Conservation (phyloP, 2,113 vertebrate species). For the Potamarius usumacintae region DNA sequence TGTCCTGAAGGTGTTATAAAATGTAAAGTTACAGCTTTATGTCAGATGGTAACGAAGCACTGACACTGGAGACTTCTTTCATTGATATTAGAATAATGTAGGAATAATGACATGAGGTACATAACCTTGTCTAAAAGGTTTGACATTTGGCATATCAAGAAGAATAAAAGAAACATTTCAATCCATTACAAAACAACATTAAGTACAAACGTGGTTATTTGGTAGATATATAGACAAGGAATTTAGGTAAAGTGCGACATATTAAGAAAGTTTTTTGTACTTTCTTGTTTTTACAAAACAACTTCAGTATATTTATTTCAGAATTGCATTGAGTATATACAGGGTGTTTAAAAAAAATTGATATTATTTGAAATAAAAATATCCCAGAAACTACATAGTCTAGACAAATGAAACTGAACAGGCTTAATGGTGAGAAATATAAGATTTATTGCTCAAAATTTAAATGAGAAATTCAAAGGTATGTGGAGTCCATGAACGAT, state of each 20-base stretch:
- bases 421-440: too few species aligned
- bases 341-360: too few species aligned
- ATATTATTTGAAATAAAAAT: too few species aligned
- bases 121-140: background rate
- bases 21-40: background rate
- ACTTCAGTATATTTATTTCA: background rate
- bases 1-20: background rate
- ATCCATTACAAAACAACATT: background rate
- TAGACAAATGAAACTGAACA: too few species aligned
- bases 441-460: too few species aligned
- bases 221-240: background rate
- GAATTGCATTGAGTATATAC: background rate
- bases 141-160: background rate
- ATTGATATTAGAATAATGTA: background rate
- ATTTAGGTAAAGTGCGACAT: background rate
- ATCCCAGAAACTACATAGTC: too few species aligned
- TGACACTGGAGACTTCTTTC: background rate
- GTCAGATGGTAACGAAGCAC: background rate
- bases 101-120: background rate
- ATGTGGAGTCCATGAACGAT: too few species aligned
- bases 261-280: background rate
- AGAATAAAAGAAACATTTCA: background rate
- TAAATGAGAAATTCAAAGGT: too few species aligned
- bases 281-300: background rate
- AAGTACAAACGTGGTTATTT: background rate